Base-by-base conservation (phyloP, 2,797 vertebrate genomes). In the Selene dorsalis region DNA sequence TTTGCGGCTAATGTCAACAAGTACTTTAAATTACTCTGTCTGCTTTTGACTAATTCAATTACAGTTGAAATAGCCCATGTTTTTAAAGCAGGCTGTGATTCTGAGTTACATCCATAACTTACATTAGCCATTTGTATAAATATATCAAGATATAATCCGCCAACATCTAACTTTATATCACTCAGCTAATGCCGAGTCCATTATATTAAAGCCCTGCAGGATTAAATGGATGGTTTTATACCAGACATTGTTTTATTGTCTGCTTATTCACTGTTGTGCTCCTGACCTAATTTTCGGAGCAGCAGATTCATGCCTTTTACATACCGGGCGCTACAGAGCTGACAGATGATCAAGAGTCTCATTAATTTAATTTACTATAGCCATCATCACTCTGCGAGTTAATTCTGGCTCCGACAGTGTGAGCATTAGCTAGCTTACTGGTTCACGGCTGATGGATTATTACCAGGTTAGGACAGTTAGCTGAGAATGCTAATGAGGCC, bases 311-410 rank as follows among this genome's bases (percentile, higher is more conserved):
- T 62, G 22, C 32, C 64, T 81, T 63, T 64, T 69, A 70, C 66
- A 72, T 52, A 32, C 20, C 12, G 45, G 74, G 32, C 61, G 2
- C 53, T 58, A n/a, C 52, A 59, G 48, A 80, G 70, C 78, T 43
- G 76, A 71, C 75, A 62, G 67, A 83, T 83, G 86, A 90, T 80
- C 7, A 67, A 93, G 81, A 70, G 61, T 82, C 86, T 84, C 84
- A 80, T 87, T 90, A 84, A 84, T 87, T 74, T 84, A 84, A 90
- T 90, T 91, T 83, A 88, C 65, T 73, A 17, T 22, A 55, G 75
- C 67, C 77, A 70, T 88, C 86, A 84, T 88, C 78, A 69, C 77
- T 26, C 69, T 38, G 67, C 63, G 73, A 78, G 78, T 71, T 72
- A 75, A 71, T 78, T 70, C 72, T 62, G 79, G 73, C 68, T 80